Base-by-base conservation (phyloP, 1,140 invertebrate genomes). In the Heliconius eleuchia region DNA sequence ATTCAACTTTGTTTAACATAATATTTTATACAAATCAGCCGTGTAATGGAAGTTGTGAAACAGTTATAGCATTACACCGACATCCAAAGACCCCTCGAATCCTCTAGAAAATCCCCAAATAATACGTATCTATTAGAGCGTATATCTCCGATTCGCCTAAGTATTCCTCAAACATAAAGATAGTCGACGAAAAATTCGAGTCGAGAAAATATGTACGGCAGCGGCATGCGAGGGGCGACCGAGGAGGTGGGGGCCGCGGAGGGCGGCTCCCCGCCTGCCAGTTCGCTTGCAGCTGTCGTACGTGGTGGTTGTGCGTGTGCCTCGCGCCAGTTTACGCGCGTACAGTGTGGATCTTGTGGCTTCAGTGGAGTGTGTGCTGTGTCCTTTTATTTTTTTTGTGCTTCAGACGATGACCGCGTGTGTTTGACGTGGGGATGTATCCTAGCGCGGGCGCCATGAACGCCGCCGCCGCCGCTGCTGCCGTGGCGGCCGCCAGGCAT, bases 371-470 rank as follows among this genome's bases (percentile, higher is more conserved):
- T 92, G 90, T 88, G 90, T 93, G 90, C 82, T 89, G 91, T 93
- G 90, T 84, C 82, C 81, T 85, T 88, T 88, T 82, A 81, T 85
- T 81, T 75, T 86, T 37, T 46, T 85, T 88, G 90, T 90, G 83
- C 80, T 88, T 34, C 70, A 87, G 89, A 94, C 86, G 80, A 94
- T 94, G 91, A 87, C 76, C 85, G 86, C 83, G 87, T 88, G 91
- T 93, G 92, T 90, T 89, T 94, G 91, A 93, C 92, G 89, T 85
- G 88, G 86, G 89, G 87, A 95, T 95, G 94, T 95, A 95, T 92
- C 93, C 94, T 80, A 95, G 92, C 88, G 94, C 94, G 89, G 94
- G 94, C 89, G 94, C 94, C 80, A 95, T 95, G 94, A 95, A 95
- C 88, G 94, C 93, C 87, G 94, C 94, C 85, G 94, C 94, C 84